These are phyloP conservation scores for Abrostola triplasia DNA, from an alignment of 2,888 invertebrate species.

Conservation along the genomic window DNA sequence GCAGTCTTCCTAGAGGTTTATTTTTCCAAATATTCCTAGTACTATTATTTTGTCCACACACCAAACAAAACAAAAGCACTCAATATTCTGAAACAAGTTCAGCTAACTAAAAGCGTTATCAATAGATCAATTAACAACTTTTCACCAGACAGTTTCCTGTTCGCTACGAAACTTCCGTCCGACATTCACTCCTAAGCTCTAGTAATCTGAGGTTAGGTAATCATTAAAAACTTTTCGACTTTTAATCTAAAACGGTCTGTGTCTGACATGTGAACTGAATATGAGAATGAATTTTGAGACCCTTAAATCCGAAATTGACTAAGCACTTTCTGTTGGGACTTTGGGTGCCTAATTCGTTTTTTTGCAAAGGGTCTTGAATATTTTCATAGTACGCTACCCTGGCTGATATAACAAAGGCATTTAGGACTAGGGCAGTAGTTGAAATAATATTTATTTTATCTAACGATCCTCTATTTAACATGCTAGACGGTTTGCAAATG, in stretches of 20 bases:
- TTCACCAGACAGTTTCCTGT: slow-evolving; percentile 35
- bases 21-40: not conserved
- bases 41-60: not conserved
- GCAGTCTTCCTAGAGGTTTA: too few species aligned
- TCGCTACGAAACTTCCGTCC: slow-evolving; percentile 40
- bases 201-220: slow-evolving; percentile 43
- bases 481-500: slow-evolving; percentile 1
- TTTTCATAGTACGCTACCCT: not conserved
- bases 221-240: slow-evolving; percentile 49
- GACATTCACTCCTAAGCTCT: slow-evolving; percentile 32
- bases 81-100: slow-evolving; percentile 26
- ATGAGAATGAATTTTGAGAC: not conserved
- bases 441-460: not conserved
- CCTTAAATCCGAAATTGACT: slow-evolving; percentile 9
- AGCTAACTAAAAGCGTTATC: slow-evolving; percentile 47
- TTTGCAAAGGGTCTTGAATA: not conserved
- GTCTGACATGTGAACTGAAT: slow-evolving; percentile 8
- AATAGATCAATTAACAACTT: slow-evolving; percentile 55
- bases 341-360: slow-evolving; percentile 2
- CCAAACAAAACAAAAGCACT: slow-evolving; percentile 10
- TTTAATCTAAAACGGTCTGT: slow-evolving; percentile 30
- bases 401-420: not conserved
- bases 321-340: not conserved
- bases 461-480: slow-evolving; percentile 3
- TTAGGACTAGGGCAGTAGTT: not conserved